These are phyloP conservation scores for Spheniscus mendiculus DNA, from an alignment of 2,113 vertebrate species.

Conservation along the genomic window DNA sequence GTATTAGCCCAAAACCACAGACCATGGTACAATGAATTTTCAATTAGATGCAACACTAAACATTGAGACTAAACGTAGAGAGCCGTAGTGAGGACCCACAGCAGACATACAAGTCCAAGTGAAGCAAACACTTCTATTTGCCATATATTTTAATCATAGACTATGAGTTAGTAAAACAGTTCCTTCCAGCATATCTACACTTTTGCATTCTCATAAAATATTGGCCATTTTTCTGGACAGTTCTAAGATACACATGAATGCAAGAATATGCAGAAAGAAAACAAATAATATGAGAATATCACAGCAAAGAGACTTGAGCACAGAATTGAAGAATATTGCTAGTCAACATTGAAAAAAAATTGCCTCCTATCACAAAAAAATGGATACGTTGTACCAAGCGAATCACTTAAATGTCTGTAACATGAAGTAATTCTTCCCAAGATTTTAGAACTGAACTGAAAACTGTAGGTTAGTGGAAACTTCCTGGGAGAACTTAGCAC, in stretches of 20 bases:
- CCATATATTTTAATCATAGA: not conserved
- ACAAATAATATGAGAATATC: not conserved
- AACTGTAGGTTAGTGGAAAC: not conserved
- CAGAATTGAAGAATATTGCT: not conserved
- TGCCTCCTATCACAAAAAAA: not conserved
- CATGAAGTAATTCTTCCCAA: not conserved
- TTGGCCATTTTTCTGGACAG: not conserved
- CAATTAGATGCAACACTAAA: not conserved
- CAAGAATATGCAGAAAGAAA: not conserved
- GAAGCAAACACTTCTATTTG: not conserved
- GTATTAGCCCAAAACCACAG: not conserved
- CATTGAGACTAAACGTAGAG: not conserved
- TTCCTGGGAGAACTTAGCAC: not conserved
- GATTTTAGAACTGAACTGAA: not conserved
- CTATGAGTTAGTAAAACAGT: not conserved
- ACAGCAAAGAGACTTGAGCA: not conserved
- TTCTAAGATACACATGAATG: not conserved
- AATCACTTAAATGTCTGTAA: not conserved
- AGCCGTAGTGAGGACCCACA: not conserved
- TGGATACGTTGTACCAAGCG: rapidly evolving
- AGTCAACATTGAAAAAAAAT: not conserved
- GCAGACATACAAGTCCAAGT: not conserved
- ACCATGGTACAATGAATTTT: not conserved
- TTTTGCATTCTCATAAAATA: not conserved
- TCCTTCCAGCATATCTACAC: not conserved